Conservation (phyloP, 2,888 invertebrate species). For the Neoaliturus tenellus region DNA sequence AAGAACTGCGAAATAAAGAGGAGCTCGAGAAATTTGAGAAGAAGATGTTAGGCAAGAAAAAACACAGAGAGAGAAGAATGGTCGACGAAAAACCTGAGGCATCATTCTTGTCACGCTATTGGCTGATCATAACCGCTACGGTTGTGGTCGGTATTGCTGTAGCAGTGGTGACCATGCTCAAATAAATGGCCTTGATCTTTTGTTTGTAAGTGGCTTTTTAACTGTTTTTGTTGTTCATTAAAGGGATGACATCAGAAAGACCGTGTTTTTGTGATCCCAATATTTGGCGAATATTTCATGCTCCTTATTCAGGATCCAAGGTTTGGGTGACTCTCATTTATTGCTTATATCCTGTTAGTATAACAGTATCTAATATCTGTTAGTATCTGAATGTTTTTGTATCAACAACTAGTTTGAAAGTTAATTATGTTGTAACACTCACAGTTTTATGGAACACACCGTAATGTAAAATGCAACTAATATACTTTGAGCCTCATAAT, state of each 20-base stretch:
- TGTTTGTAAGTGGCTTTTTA: not conserved
- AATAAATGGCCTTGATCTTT: slow-evolving; percentile 1
- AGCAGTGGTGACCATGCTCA: slow-evolving; percentile 11
- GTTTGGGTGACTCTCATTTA: too few relatives aligned
- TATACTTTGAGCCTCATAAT: too few relatives aligned
- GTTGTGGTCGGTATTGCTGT: not conserved
- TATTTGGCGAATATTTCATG: too few relatives aligned
- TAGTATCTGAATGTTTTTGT: too few relatives aligned
- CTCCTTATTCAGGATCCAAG: too few relatives aligned
- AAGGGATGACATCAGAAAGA: not conserved
- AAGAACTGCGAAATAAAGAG: slow-evolving; percentile 80
- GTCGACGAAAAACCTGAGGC: slow-evolving; percentile 54
- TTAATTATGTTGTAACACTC: too few relatives aligned
- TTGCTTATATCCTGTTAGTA: too few relatives aligned
- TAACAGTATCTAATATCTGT: too few relatives aligned
- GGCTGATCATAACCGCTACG: slow-evolving; percentile 62
- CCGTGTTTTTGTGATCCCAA: too few relatives aligned
- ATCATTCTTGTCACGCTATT: slow-evolving; percentile 48
- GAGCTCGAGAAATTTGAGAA: slow-evolving; percentile 87
- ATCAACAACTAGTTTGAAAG: too few relatives aligned
- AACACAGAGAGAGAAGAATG: slow-evolving; percentile 67
- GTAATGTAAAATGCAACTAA: too few relatives aligned
- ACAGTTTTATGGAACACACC: too few relatives aligned
- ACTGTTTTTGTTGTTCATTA: not conserved
- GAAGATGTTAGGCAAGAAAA: slow-evolving; percentile 82